Conservation (phyloP, 64 coral and sea anemone genomes). For the Astreopora myriophthalma region DNA sequence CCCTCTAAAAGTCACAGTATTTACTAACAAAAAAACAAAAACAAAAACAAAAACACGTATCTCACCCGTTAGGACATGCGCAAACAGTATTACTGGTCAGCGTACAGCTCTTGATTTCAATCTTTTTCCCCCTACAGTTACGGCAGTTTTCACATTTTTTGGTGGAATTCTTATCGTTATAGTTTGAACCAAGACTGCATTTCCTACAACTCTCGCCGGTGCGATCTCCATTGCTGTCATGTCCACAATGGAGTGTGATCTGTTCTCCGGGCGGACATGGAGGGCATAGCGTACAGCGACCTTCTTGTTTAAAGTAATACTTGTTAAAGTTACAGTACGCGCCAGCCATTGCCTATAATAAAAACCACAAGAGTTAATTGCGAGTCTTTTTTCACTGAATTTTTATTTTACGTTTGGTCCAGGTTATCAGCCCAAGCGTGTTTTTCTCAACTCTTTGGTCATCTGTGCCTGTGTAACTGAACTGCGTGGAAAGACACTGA, state of each 20-base stretch:
- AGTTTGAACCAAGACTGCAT: neutral
- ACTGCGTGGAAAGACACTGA: too few relatives aligned
- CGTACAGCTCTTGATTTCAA: neutral
- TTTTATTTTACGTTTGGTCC: too few relatives aligned
- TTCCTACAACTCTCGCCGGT: neutral
- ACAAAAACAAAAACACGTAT: too few relatives aligned
- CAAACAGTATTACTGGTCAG: neutral
- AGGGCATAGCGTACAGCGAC: neutral
- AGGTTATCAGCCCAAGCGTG: too few relatives aligned
- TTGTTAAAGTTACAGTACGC: neutral
- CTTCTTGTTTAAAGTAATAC: neutral
- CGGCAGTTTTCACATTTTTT: neutral
- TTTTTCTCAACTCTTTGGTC: too few relatives aligned
- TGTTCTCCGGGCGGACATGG: neutral
- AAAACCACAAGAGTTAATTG: neutral
- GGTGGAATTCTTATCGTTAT: neutral
- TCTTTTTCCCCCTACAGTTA: neutral
- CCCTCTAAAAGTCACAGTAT: too few relatives aligned
- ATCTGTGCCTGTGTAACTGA: too few relatives aligned
- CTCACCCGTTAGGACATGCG: conserved; percentile 17
- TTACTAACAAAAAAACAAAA: neutral
- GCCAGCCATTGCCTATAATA: neutral
- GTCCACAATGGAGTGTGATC: neutral
- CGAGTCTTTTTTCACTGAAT: too few relatives aligned
- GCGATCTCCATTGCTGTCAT: neutral